Percentiles rank a stretch among this genome's conserved stretches.
Evolutionary conservation across 2,113 vertebrate genomes (phyloP).

Genomic region (Nycticryphes semicollaris): DNA sequence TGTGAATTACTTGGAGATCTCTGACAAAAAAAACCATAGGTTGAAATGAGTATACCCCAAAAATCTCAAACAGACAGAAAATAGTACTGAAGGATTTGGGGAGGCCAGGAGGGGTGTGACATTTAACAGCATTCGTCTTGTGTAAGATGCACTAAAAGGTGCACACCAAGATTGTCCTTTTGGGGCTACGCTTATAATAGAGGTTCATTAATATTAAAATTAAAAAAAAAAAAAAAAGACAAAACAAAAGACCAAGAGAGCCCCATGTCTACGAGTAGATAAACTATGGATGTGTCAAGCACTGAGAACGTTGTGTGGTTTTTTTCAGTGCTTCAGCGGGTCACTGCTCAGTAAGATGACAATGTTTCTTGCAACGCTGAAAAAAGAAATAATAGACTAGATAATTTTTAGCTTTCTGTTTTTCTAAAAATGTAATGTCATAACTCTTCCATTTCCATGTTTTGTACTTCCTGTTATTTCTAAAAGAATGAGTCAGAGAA

Average conservation of each 20-base stretch:
- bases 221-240: too few species aligned
- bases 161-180: neutral
- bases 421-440: constrained; percentile 37
- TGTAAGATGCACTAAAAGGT: neutral
- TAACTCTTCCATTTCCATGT: constrained; percentile 39
- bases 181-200: neutral
- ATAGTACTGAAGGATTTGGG: neutral
- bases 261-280: too few species aligned
- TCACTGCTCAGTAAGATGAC: neutral
- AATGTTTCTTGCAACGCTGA: neutral
- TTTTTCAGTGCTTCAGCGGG: neutral
- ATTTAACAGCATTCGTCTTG: neutral
- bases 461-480: constrained; percentile 31
- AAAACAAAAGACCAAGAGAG: neutral
- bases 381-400: neutral
- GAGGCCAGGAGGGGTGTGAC: neutral
- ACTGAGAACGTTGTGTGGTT: neutral
- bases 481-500: constrained; percentile 42
- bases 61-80: neutral
- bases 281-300: neutral
- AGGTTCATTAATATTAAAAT: neutral
- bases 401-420: constrained; percentile 39
- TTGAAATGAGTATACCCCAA: neutral
- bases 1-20: neutral
- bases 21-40: neutral